Percentiles rank a stretch among this genome's conserved stretches.
These are phyloP conservation scores for Pachypsylla venusta DNA, from an alignment of 1,140 invertebrate species.

Conservation along the genomic window DNA sequence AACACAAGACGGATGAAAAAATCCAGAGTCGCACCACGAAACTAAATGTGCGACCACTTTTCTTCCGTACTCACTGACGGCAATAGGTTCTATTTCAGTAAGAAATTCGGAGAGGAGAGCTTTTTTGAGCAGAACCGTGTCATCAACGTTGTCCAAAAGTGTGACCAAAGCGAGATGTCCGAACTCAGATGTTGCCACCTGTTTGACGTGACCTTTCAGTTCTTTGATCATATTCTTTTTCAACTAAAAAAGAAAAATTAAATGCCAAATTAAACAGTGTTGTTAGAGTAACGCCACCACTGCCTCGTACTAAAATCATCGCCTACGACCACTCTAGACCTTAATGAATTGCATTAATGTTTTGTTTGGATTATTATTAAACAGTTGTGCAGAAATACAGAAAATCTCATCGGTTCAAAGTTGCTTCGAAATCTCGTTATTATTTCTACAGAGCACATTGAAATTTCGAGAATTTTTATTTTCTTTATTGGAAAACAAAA, in stretches of 20 bases:
- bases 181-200: constrained; percentile 69
- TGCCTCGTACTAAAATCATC: no score
- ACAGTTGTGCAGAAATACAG: no score
- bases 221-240: constrained; percentile 54
- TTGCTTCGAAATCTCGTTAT: no score
- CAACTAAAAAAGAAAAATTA: constrained; percentile 22
- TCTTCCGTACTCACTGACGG: constrained; percentile 52
- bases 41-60: constrained; percentile 69
- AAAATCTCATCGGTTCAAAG: no score
- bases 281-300: background rate
- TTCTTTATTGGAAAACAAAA: no score
- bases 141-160: constrained; percentile 80
- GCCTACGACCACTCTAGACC: no score
- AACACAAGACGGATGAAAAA: constrained; percentile 57
- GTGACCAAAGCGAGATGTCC: constrained; percentile 69
- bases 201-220: constrained; percentile 67
- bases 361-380: no score
- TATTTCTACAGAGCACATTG: no score
- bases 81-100: constrained; percentile 51
- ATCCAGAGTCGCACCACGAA: constrained; percentile 51
- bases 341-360: no score
- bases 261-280: background rate
- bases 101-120: constrained; percentile 54
- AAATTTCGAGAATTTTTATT: no score
- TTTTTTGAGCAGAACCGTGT: constrained; percentile 80